Conservation (phyloP, 2,888 invertebrate genomes). For the Oscheius sp. region DNA sequence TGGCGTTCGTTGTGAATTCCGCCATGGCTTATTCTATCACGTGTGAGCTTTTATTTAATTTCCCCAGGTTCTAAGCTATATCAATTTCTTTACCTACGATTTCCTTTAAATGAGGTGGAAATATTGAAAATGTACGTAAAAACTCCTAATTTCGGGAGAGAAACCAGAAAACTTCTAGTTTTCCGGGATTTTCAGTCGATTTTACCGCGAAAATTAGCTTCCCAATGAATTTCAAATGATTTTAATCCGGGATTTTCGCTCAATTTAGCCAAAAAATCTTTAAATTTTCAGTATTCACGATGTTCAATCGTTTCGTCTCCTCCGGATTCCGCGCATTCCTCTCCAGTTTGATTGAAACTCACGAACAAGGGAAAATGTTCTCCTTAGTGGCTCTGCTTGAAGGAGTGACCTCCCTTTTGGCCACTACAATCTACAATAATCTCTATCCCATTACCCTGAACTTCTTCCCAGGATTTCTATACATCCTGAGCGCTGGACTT, state of each 20-base stretch:
- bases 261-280: no score
- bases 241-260: not conserved
- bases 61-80: no score
- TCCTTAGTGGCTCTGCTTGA: slow-evolving; percentile 73
- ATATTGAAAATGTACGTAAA: no score
- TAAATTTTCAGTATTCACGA: slow-evolving; percentile 56
- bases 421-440: slow-evolving; percentile 74
- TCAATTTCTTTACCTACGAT: not conserved
- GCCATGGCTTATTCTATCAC: slow-evolving; percentile 51
- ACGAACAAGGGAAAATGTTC: slow-evolving; percentile 74
- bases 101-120: no score
- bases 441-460: slow-evolving; percentile 73
- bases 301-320: slow-evolving; percentile 73
- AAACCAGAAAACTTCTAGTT: no score
- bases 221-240: no score
- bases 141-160: no score
- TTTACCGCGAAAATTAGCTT: no score
- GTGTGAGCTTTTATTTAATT: slow-evolving; percentile 32
- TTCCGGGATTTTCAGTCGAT: no score
- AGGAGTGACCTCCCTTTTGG: slow-evolving; percentile 71
- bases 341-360: slow-evolving; percentile 69
- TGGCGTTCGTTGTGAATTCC: slow-evolving; percentile 67
- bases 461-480: slow-evolving; percentile 73
- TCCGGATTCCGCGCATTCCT: slow-evolving; percentile 73
- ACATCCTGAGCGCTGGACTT: slow-evolving; percentile 59